These are phyloP conservation scores for Atta texana DNA, from an alignment of 1,140 invertebrate genomes.

Conservation along the genomic window DNA sequence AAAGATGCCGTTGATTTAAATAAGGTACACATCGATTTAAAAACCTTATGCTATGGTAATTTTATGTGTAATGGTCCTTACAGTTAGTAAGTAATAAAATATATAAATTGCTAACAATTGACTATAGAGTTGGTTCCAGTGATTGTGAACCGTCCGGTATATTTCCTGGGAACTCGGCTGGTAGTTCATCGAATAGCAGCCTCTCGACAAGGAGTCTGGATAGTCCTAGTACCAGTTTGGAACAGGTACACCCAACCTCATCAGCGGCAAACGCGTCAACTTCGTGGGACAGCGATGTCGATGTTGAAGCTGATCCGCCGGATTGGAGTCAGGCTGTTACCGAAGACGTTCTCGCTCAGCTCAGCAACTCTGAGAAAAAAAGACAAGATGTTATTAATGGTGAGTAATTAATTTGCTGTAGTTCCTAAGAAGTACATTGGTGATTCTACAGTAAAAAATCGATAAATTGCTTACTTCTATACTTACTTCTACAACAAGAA, in stretches of 20 bases:
- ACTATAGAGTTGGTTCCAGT: constrained; percentile 82
- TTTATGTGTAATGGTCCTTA: too few species aligned
- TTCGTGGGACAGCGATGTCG: constrained; percentile 92
- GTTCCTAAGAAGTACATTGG: neutral
- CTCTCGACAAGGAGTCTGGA: constrained; percentile 87
- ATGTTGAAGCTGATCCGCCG: constrained; percentile 92
- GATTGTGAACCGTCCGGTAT: constrained; percentile 83
- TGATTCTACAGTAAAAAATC: neutral
- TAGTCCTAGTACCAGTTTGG: constrained; percentile 87
- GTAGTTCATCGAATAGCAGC: constrained; percentile 86
- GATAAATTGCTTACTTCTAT: neutral
- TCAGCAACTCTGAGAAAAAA: constrained; percentile 94
- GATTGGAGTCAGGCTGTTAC: constrained; percentile 94
- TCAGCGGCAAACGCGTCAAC: constrained; percentile 78
- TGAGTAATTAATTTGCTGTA: constrained; percentile 82
- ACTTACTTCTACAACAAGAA: neutral
- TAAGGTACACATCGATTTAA: too few species aligned
- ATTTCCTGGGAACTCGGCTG: constrained; percentile 85
- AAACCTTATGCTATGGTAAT: too few species aligned
- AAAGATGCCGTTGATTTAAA: too few species aligned
- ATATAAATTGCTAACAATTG: constrained; percentile 78
- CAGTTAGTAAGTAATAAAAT: constrained; percentile 38
- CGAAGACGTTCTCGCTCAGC: constrained; percentile 90
- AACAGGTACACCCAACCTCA: constrained; percentile 85
- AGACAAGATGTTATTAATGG: constrained; percentile 99